Evolutionary conservation across 2,888 invertebrate genomes (phyloP).

Genomic region (Bimastos eiseni): DNA sequence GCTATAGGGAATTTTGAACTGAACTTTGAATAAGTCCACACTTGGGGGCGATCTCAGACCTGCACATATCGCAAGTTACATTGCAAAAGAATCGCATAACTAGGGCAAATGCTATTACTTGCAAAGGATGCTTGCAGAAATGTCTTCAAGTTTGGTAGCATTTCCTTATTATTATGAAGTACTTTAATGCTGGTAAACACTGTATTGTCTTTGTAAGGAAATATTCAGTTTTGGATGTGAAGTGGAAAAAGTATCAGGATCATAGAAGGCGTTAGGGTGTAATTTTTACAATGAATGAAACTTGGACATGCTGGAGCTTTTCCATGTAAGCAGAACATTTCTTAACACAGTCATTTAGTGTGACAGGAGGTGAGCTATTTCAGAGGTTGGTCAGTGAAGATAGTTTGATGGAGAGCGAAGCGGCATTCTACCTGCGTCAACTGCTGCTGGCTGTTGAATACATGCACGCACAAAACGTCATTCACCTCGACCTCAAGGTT

Average conservation of each 20-base stretch:
- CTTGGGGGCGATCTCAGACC: neutral
- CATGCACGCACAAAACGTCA: constrained; percentile 85
- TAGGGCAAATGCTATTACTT: neutral
- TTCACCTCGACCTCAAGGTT: constrained; percentile 89
- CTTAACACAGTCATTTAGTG: constrained; percentile 62
- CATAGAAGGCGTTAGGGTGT: neutral
- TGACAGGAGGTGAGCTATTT: constrained; percentile 77
- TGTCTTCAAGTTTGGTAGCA: neutral
- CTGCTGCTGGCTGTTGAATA: constrained; percentile 81
- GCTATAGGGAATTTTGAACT: neutral
- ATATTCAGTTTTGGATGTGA: neutral
- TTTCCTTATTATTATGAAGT: neutral
- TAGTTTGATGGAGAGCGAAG: constrained; percentile 82
- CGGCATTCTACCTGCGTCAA: constrained; percentile 83
- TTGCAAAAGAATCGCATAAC: neutral
- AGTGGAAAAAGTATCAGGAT: neutral
- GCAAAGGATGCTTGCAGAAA: neutral
- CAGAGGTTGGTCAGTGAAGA: constrained; percentile 67
- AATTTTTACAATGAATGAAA: neutral
- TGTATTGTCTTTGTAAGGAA: neutral
- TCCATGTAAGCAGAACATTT: neutral
- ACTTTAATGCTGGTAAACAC: neutral
- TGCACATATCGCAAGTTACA: neutral
- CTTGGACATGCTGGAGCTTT: neutral
- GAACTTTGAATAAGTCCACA: neutral